phyloP scores from a whole-genome alignment of 1,140 invertebrate genomes.

The Drosophila pandora region DNA sequence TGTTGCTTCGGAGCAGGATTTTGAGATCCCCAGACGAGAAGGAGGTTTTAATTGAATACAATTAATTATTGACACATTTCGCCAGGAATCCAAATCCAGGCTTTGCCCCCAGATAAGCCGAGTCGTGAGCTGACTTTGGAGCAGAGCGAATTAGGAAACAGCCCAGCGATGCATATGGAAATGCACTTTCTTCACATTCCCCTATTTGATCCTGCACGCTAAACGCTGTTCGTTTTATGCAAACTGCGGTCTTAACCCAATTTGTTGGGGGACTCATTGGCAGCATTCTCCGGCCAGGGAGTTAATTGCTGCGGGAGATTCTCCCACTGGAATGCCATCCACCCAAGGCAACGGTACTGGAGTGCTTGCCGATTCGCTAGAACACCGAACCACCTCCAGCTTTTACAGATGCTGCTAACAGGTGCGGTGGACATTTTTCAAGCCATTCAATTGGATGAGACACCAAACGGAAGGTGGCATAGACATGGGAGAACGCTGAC shows the following conservation, averaged over 20 bases:
- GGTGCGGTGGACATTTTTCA: constrained; percentile 65
- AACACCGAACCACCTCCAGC: constrained; percentile 18
- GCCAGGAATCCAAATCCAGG: constrained; percentile 34
- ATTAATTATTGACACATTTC: constrained; percentile 83
- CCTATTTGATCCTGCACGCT: constrained; percentile 26
- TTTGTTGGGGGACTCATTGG: constrained; percentile 38
- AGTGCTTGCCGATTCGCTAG: constrained; percentile 24
- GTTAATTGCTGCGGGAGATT: constrained; percentile 46
- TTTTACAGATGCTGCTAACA: constrained; percentile 30
- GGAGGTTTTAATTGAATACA: constrained; percentile 73
- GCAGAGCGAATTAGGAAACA: constrained; percentile 26
- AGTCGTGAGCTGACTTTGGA: constrained; percentile 54
- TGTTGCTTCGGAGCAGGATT: constrained; percentile 8
- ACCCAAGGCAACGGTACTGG: constrained; percentile 51
- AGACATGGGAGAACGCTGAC: constrained; percentile 45
- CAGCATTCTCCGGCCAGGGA: constrained; percentile 29
- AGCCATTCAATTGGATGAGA: constrained; percentile 52
- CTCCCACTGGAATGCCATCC: constrained; percentile 14
- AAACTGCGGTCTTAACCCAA: constrained; percentile 64
- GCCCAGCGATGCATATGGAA: constrained; percentile 54
- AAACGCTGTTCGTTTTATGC: constrained; percentile 39
- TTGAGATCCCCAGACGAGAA: background rate
- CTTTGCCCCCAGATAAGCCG: constrained; percentile 38
- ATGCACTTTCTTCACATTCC: constrained; percentile 62
- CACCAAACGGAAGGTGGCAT: constrained; percentile 29